Base-by-base conservation (phyloP, 92 coral and sea anemone genomes). In the Paragorgia papillata region DNA sequence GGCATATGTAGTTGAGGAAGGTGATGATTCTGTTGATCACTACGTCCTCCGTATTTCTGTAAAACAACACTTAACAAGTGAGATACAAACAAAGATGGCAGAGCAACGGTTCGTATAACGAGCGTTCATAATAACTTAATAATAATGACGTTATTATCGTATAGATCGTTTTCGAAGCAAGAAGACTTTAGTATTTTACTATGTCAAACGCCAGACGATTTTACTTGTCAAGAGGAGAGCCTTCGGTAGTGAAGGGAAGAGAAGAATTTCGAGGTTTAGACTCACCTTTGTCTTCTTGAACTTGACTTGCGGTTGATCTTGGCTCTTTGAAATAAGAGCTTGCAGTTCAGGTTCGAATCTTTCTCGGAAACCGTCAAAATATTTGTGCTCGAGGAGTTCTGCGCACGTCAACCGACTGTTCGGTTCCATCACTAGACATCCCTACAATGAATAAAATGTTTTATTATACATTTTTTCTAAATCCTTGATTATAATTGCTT, bases 391-490 rank as follows among this genome's bases (percentile, higher is more conserved):
- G 20, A 91, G 66, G 37, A 94, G 85, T 75, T 91, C 95, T 1
- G 90, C 91, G 66, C 98, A 94, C 3, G 91, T 88, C 57, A 91
- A 62, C 59, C 98, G 73, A 53, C 89, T 88, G 61, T 75, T 80
- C 7, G 98, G 98, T 73, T 94, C 98, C 92, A 94, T 69, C 27
- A 86, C 95, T 56, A 94, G 74, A 79, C 98, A 94, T 18, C 98
- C 88, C 98, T 94, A 79, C 39, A 32, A 1, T 21, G 8, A 28
- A 31, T 34, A 21, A 24, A 18, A 37, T 35, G 2, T 2, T 21
- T 9, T 7, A 19, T 39, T 17, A 5, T n/a, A n/a, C n/a, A n/a
- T n/a, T n/a, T n/a, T n/a, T n/a, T n/a, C n/a, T n/a, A n/a, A n/a
- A n/a, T n/a, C n/a, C n/a, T n/a, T n/a, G n/a, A n/a, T n/a, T n/a